Base-by-base conservation (phyloP, 2,888 invertebrate genomes). In the Phytoseiulus persimilis region DNA sequence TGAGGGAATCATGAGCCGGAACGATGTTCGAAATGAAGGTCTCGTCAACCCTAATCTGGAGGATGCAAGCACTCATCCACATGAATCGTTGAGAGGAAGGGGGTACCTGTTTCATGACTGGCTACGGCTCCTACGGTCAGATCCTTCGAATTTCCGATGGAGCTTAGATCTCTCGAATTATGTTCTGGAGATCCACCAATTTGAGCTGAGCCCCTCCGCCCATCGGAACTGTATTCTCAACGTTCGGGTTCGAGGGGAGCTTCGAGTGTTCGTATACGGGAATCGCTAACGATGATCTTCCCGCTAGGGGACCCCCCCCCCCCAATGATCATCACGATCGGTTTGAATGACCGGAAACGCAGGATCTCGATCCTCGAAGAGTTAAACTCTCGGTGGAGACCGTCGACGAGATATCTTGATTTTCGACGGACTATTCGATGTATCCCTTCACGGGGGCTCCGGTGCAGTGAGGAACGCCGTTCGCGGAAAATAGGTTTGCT, bases 111-210 rank as follows among this genome's bases (percentile, higher is more conserved):
- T 28, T 87, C 23, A 31, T 87, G 87, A 1, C 39, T 87, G 5
- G 87, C 45, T 9, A 39, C 87, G 31, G 87, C 87, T 45, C 87
- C 87, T 3, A 87, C 31, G 0, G 31, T 6, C 0, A 23, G 33
- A 1, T 87, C 33, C n/a, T 45, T 33, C 28, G 3, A 11, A 33
- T 87, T 33, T 9, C 33, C 33, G 9, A 33, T 23, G 1, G 0
- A 87, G 31, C 11, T 39, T 33, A 87, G n/a, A 87, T 87, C 87
- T 28, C 11, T n/a, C 87, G 28, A 28, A 6, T 28, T 45, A 2
- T 87, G 32, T n/a, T 87, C 11, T 87, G 33, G n/a, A 87, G 87
- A 45, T 87, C 87, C 87, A 87, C 39, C 32, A 87, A 28, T 45
- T n/a, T 87, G 33, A 87, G 28, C 23, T 87, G 87, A 33, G 45